Conservation (phyloP, 2,888 invertebrate genomes). For the Plagiodera versicolora region DNA sequence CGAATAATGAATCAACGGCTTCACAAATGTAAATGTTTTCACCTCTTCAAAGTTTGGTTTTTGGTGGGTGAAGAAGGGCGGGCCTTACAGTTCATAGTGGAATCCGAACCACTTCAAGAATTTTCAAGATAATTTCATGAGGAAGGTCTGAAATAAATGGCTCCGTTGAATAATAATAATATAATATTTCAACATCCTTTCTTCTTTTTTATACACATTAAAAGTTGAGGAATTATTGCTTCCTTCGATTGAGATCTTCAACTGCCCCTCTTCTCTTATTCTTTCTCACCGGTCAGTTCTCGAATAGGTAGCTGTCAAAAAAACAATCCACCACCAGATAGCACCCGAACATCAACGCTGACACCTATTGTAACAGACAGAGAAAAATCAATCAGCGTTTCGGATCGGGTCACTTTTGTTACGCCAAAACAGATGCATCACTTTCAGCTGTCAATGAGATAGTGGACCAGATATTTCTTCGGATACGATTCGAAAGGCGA, state of each 20-base stretch:
- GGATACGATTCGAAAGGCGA: not conserved
- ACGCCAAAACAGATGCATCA: constrained; percentile 50
- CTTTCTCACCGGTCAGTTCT: not conserved
- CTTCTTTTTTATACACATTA: too few relatives aligned
- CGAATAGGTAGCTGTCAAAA: not conserved
- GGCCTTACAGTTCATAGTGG: too few relatives aligned
- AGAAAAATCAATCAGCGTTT: constrained; percentile 49
- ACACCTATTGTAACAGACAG: constrained; percentile 30
- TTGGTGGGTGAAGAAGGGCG: too few relatives aligned
- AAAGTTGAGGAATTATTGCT: too few relatives aligned
- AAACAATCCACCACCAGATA: constrained; percentile 12
- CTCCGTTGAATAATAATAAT: too few relatives aligned
- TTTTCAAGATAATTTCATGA: too few relatives aligned
- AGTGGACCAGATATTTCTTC: constrained; percentile 33
- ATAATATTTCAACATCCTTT: too few relatives aligned
- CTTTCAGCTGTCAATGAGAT: constrained; percentile 51
- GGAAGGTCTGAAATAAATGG: too few relatives aligned
- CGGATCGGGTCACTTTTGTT: constrained; percentile 49
- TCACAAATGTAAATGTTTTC: too few relatives aligned
- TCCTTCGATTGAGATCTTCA: not conserved
- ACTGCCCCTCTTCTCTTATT: not conserved
- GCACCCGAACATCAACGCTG: constrained; percentile 17
- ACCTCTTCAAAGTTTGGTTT: too few relatives aligned
- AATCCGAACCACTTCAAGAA: too few relatives aligned
- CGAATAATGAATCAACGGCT: too few relatives aligned